Evolutionary conservation across 2,113 vertebrate species (phyloP), one percentile per base, ranked within the genome.

Genomic region (Eclectus roratus): DNA sequence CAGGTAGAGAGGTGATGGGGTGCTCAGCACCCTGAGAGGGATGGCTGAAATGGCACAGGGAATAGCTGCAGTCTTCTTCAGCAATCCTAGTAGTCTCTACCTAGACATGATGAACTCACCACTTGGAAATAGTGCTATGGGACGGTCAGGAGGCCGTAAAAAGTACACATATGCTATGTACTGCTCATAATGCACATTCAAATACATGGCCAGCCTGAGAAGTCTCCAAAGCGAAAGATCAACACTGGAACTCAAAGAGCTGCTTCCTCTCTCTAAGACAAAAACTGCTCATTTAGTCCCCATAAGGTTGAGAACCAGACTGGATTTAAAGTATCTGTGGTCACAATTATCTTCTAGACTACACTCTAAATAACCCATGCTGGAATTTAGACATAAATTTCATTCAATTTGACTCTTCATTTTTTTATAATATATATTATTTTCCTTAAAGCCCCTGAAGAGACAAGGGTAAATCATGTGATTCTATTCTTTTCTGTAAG

Each of bases 181-280:
- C 0, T 5, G 15, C 3, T 15, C 6, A 1, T 4, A 17, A 3
- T 0, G 5, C 35, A 11, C 10, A 7, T 2, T 8, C 6, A 43
- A 71, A 58, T 1, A 18, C 12, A 35, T 1, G 2, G 8, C 8
- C 31, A 9, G 2, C 13, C 41, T 6, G 15, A 92, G 49, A 31
- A 69, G 53, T 17, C 47, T 72, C 39, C 61, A 74, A 61, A 86
- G 61, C 20, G 24, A 47, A 68, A 43, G 12, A 46, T 3, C 50
- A 18, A 31, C 1, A 24, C 12, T 20, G 31, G 16, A 58, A 76
- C 43, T n/a, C 52, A 13, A 21, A 55, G 15, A 82, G 46, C 13
- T 65, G 41, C 24, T 56, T 33, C 37, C 37, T 19, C 56, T 5
- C 41, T 80, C 19, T 0, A 13, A 65, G 14, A 64, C 13, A 65